Conservation (phyloP, 2,888 invertebrate species). For the Tupiocoris notatus region DNA sequence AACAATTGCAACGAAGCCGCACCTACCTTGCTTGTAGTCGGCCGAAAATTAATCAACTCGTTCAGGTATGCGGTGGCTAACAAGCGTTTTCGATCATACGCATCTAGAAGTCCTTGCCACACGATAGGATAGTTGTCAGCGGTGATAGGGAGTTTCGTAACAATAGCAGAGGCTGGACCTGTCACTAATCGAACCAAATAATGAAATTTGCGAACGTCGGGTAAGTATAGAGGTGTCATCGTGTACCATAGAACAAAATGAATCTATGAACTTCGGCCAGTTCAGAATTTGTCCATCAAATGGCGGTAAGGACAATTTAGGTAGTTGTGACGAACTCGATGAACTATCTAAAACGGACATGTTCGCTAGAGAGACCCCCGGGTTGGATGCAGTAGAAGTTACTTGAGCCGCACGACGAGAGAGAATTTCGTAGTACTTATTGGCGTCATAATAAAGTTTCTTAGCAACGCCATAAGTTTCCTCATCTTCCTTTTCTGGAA, state of each 20-base stretch:
- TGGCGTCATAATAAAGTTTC: not conserved
- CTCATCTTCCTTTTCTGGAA: not conserved
- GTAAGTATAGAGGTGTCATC: not conserved
- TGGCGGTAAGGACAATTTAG: not conserved
- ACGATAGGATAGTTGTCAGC: not conserved
- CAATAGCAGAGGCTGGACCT: not conserved
- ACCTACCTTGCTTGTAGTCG: too few relatives aligned
- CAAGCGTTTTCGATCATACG: not conserved
- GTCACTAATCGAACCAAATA: not conserved
- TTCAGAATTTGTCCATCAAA: conserved; percentile 1
- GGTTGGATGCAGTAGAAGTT: not conserved
- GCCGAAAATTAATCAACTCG: too few relatives aligned
- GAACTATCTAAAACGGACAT: not conserved
- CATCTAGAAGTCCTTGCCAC: not conserved
- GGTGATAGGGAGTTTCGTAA: not conserved
- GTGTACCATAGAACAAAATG: not conserved
- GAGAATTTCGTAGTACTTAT: too few relatives aligned
- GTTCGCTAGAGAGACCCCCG: not conserved
- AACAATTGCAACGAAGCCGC: not conserved
- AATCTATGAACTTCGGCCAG: too few relatives aligned
- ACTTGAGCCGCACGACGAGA: too few relatives aligned
- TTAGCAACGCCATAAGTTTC: not conserved
- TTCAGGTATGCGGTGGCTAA: not conserved
- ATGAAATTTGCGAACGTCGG: conserved; percentile 19
- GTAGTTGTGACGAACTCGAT: too few relatives aligned